These are phyloP conservation scores for Mesaphorura yosii DNA, from an alignment of 1,140 invertebrate genomes.

Conservation along the genomic window DNA sequence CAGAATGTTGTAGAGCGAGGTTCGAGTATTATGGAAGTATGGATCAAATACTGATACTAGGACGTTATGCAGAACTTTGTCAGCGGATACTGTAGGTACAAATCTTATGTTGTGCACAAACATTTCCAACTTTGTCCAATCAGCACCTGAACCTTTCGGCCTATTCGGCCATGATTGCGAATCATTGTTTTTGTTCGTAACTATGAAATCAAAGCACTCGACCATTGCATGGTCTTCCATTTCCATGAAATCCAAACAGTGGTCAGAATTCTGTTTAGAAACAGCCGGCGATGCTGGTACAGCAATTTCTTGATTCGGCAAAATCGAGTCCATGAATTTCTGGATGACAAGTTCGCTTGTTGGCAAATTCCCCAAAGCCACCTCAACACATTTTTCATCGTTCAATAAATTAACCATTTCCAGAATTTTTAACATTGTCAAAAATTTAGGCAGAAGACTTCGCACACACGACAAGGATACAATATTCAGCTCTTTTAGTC, in stretches of 20 bases:
- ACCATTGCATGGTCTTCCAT: background rate
- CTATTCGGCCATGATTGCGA: background rate
- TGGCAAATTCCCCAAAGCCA: slow-evolving; percentile 2
- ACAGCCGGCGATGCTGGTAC: no score
- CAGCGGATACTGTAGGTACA: background rate
- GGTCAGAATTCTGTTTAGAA: background rate
- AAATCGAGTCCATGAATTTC: background rate
- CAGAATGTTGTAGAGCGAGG: slow-evolving; percentile 8
- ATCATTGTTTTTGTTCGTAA: background rate
- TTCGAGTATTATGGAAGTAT: background rate
- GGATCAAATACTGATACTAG: slow-evolving; percentile 3
- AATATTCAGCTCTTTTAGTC: background rate
- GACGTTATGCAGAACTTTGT: background rate
- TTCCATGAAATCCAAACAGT: slow-evolving; percentile 11
- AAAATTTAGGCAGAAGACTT: slow-evolving; percentile 8
- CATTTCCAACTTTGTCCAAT: background rate
- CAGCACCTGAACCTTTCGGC: background rate
- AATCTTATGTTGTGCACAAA: no score
- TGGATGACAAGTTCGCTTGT: background rate
- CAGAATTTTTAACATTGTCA: slow-evolving; percentile 15
- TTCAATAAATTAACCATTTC: slow-evolving; percentile 21
- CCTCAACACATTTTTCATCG: slow-evolving; percentile 14
- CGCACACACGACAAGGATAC: slow-evolving; percentile 1
- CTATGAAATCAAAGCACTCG: background rate
- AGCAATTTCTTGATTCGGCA: background rate